A percentile compares a stretch with the other conserved stretches of the same genome.
Evolutionary conservation across 2,888 invertebrate genomes (phyloP).

Genomic region (Slavum lentiscoides): DNA sequence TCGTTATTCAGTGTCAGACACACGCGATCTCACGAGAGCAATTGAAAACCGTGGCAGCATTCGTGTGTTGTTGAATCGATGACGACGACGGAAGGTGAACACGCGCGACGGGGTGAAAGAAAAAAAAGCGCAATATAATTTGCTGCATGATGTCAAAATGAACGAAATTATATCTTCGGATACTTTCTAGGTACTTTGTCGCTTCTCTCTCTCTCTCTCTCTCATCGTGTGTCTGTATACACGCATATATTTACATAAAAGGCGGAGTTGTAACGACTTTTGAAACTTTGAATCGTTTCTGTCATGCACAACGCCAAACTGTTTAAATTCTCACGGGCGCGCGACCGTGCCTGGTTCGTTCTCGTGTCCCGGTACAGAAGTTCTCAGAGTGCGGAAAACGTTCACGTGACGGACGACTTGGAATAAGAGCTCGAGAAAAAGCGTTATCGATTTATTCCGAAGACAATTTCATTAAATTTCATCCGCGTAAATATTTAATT

Average conservation of each 20-base stretch:
- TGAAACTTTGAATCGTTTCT: conserved; percentile 51
- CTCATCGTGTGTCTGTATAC: background rate
- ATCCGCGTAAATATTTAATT: too few species aligned
- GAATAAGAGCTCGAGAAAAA: background rate
- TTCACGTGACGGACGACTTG: too few species aligned
- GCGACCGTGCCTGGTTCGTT: conserved; percentile 39
- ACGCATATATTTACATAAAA: background rate
- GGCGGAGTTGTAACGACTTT: conserved; percentile 43
- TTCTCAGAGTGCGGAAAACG: too few species aligned
- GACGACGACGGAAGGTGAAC: background rate
- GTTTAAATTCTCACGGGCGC: conserved; percentile 51
- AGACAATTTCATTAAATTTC: too few species aligned
- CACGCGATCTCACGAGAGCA: conserved; percentile 18
- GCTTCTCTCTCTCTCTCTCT: background rate
- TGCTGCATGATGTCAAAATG: conserved; percentile 37
- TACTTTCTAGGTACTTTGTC: conserved; percentile 44
- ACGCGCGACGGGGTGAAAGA: background rate
- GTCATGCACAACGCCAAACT: conserved; percentile 53
- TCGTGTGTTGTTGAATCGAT: conserved; percentile 16
- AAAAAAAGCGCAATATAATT: conserved; percentile 42
- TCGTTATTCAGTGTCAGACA: conserved; percentile 35
- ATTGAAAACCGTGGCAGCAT: conserved; percentile 4
- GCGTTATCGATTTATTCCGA: too few species aligned
- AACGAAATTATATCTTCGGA: conserved; percentile 49
- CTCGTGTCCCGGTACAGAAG: background rate